Evolutionary conservation across 2,888 invertebrate genomes (phyloP).

Genomic region (Onchidella celtica): DNA sequence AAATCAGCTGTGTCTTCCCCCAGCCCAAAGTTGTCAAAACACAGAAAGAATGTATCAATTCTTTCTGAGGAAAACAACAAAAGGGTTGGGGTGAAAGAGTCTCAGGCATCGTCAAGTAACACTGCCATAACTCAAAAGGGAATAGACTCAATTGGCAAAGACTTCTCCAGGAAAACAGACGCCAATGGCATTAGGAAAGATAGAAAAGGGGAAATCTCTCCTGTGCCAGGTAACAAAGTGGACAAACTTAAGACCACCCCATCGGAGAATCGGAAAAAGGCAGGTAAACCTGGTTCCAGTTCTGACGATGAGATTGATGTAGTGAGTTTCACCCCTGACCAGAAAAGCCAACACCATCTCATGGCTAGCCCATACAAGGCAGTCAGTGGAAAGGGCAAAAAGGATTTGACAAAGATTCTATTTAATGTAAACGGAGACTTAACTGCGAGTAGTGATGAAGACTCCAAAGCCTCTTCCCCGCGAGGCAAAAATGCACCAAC

Average conservation of each 20-base stretch:
- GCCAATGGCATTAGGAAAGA: not conserved
- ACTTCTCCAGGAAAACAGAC: not conserved
- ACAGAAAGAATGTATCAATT: not conserved
- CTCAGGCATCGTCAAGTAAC: not conserved
- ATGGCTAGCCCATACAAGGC: conserved; percentile 28
- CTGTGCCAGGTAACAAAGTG: not conserved
- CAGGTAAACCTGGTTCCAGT: conserved; percentile 29
- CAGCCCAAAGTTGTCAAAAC: not conserved
- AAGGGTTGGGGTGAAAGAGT: not conserved
- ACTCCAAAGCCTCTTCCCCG: not conserved
- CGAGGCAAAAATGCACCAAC: conserved; percentile 14
- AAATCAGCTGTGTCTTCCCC: not conserved
- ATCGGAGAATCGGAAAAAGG: not conserved
- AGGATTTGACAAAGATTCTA: conserved; percentile 1
- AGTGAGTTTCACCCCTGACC: conserved; percentile 48
- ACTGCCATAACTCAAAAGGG: not conserved
- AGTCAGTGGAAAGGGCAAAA: not conserved
- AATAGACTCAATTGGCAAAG: not conserved
- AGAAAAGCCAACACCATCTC: conserved; percentile 25
- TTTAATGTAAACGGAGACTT: not conserved
- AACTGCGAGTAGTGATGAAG: conserved; percentile 30
- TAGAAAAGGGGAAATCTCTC: not conserved
- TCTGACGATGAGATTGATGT: conserved; percentile 53
- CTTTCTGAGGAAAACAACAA: not conserved
- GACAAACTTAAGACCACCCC: not conserved